phyloP scores from a whole-genome alignment of 2,113 vertebrate genomes.

The Zootoca vivipara region DNA sequence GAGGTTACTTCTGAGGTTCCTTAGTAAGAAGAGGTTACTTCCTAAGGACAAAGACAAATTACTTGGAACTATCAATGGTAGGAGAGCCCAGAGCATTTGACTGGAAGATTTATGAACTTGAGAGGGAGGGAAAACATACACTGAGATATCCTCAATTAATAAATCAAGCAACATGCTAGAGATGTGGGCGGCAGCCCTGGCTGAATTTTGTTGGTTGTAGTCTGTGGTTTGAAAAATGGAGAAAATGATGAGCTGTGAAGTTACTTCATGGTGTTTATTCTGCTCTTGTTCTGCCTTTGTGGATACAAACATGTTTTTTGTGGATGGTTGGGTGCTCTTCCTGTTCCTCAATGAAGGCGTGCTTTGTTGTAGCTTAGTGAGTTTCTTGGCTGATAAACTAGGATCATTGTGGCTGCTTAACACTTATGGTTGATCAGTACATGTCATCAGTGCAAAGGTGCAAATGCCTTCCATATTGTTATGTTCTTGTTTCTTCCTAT shows the following conservation, averaged over 20 bases:
- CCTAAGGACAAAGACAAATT: slow-evolving; percentile 28
- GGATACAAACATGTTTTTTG: not conserved
- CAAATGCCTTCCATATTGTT: not conserved
- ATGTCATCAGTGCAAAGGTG: no score
- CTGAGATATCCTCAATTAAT: slow-evolving; percentile 24
- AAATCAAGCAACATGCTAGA: slow-evolving; percentile 14
- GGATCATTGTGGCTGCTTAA: not conserved
- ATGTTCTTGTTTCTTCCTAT: no score
- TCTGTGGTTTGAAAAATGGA: slow-evolving; percentile 6
- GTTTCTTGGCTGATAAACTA: not conserved
- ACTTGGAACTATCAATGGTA: slow-evolving; percentile 12
- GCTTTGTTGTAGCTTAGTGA: not conserved
- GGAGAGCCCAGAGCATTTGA: slow-evolving; percentile 25
- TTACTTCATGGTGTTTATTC: not conserved
- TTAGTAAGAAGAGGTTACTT: not conserved
- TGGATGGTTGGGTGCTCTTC: not conserved
- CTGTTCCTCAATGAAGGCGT: not conserved
- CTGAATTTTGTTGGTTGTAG: not conserved
- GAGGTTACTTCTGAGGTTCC: not conserved
- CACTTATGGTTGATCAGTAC: not conserved
- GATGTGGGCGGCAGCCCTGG: not conserved
- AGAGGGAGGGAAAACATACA: not conserved
- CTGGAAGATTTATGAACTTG: slow-evolving; percentile 41
- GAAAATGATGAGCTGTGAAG: slow-evolving; percentile 7
- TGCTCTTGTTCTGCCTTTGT: not conserved